Evolutionary conservation across 2,888 invertebrate species (phyloP).

Genomic region (Drosophila colorata): DNA sequence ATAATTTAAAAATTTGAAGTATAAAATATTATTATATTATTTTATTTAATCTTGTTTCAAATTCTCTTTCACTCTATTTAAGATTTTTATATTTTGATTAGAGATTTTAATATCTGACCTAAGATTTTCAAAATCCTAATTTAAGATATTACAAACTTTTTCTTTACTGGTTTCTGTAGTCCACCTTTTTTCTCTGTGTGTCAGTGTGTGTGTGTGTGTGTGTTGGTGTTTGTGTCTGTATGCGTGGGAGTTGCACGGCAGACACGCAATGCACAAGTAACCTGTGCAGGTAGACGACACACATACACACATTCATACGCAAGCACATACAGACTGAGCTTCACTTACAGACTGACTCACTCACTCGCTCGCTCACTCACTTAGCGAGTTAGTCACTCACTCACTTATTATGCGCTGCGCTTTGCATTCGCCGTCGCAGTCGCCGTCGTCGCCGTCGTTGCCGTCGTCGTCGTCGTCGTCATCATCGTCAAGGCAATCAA

Average conservation of each 20-base stretch:
- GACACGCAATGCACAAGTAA: slow-evolving; percentile 49
- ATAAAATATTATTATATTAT: no score
- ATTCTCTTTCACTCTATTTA: no score
- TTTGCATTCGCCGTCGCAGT: slow-evolving; percentile 33
- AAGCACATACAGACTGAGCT: slow-evolving; percentile 5
- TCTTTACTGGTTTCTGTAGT: no score
- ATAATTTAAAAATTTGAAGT: no score
- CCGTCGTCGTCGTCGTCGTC: slow-evolving; percentile 13
- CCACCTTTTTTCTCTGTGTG: slow-evolving; percentile 3
- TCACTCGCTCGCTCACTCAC: slow-evolving; percentile 16
- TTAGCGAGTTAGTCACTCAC: slow-evolving; percentile 16
- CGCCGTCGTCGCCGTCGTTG: slow-evolving; percentile 1
- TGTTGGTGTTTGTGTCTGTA: slow-evolving; percentile 11
- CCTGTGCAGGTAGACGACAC: slow-evolving; percentile 12
- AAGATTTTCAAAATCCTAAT: no score
- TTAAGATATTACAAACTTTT: no score
- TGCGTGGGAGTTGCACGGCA: slow-evolving; percentile 19
- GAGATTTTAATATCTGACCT: no score
- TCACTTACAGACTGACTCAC: slow-evolving; percentile 21
- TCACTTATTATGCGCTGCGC: slow-evolving; percentile 31
- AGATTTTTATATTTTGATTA: no score
- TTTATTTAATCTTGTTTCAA: no score
- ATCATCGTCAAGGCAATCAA: slow-evolving; percentile 57
- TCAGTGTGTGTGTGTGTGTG: neutral
- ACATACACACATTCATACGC: neutral